Base-by-base conservation (phyloP, 1,140 invertebrate genomes). In the Drosophila repletoides region DNA sequence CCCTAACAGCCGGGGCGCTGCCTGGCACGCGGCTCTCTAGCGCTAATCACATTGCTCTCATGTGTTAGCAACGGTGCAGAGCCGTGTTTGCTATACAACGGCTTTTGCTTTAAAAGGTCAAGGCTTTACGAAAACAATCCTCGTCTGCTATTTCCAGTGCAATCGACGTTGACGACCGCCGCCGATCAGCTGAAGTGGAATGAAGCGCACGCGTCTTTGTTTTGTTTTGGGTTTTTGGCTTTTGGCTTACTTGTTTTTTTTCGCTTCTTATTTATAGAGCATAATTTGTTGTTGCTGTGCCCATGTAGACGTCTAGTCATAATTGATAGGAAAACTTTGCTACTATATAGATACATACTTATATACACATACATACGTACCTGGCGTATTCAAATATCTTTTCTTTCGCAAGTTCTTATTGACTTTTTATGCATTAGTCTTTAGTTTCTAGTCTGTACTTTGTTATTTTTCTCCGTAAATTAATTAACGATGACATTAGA, bases 151-250 rank as follows among this genome's bases (percentile, higher is more conserved):
- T 70, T 63, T 52, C 26, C 51, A 64, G n/a, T n/a, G n/a, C n/a
- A n/a, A n/a, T n/a, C n/a, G n/a, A 41, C 59, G 53, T 76, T 64
- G 84, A 67, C 74, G 52, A 56, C 52, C 46, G n/a, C 58, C 33
- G 61, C 26, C 31, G 46, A 51, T 52, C 41, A 56, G 55, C 64
- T 71, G 49, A 73, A 75, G 33, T 45, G 70, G 40, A 33, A 26
- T 22, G 68, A 52, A 72, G n/a, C n/a, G 79, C 80, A 80, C 76
- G 61, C 72, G 51, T 63, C 68, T 79, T 36, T 73, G 51, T 79
- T 81, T 81, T 76, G 55, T 56, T 79, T 75, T 80, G 51, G 48
- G 14, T 14, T 15, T 17, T 12, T 34, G 2, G 17, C 9, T 26
- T 26, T 26, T 15, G 6, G 15, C n/a, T 38, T 38, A 15, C n/a